Conservation (phyloP, 2,888 invertebrate genomes). For the Himalopsyche japonica region DNA sequence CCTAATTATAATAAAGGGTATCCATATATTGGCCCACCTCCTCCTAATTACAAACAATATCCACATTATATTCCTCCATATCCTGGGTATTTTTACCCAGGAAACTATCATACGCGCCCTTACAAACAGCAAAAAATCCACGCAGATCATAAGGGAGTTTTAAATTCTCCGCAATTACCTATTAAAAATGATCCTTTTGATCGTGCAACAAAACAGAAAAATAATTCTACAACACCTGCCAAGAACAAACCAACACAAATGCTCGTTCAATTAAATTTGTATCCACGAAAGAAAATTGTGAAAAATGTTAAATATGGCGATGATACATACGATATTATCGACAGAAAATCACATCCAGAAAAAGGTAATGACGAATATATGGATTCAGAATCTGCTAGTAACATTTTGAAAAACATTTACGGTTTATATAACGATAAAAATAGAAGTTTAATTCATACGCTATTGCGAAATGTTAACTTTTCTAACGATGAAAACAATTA, state of each 20-base stretch:
- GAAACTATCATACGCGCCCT: background rate
- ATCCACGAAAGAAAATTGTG: constrained; percentile 56
- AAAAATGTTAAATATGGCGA: constrained; percentile 42
- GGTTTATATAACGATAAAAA: background rate
- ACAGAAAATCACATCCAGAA: constrained; percentile 40
- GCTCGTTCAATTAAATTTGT: constrained; percentile 68
- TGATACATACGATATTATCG: constrained; percentile 42
- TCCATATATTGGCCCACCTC: background rate
- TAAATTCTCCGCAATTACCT: background rate
- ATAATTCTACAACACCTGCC: constrained; percentile 37
- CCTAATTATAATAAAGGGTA: background rate
- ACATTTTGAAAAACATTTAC: background rate
- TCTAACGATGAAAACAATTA: background rate
- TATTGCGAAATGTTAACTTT: background rate
- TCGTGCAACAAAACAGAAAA: background rate
- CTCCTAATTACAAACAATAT: background rate
- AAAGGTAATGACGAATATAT: background rate
- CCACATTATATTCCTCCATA: constrained; percentile 17
- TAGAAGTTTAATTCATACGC: background rate
- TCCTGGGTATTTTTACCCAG: background rate
- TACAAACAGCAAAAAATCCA: background rate
- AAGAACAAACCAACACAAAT: constrained; percentile 56
- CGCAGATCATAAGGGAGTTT: background rate
- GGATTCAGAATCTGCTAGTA: background rate
- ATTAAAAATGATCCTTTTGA: background rate